Conservation (phyloP, 2,113 vertebrate genomes). For the Pitta sordida region DNA sequence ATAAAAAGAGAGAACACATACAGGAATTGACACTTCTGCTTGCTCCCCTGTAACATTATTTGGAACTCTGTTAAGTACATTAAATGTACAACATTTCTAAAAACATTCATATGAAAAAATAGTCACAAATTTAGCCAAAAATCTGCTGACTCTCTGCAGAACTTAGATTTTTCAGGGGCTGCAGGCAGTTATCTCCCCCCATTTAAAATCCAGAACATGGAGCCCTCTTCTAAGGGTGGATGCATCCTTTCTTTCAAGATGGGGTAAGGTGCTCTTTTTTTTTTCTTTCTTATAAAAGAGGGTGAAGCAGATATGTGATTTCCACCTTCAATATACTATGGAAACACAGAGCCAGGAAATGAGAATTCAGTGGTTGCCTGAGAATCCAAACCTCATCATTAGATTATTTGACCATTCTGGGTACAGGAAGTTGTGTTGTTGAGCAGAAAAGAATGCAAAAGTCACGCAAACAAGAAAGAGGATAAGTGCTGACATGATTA, state of each 20-base stretch:
- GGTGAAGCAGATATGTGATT: background rate
- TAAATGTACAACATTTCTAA: background rate
- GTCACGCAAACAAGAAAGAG: background rate
- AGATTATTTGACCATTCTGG: slow-evolving; percentile 13
- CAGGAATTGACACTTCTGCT: background rate
- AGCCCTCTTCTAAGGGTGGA: background rate
- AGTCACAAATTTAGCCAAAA: background rate
- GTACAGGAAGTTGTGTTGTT: background rate
- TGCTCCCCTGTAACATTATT: background rate
- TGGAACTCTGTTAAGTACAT: background rate
- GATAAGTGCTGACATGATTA: slow-evolving; percentile 25
- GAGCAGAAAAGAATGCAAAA: slow-evolving; percentile 45
- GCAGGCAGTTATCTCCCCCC: background rate
- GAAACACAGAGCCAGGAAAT: background rate
- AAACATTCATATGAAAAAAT: background rate
- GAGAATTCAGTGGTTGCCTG: background rate
- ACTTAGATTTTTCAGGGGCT: background rate
- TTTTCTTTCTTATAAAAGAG: background rate
- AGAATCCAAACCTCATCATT: background rate
- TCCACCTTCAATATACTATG: background rate
- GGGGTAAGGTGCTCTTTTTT: background rate
- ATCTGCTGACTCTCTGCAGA: background rate
- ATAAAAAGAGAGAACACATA: background rate
- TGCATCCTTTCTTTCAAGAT: background rate
- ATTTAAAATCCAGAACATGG: background rate